Evolutionary conservation across 2,797 vertebrate genomes (phyloP), one percentile per base, ranked within the genome.

Genomic region (Amazona finschi): DNA sequence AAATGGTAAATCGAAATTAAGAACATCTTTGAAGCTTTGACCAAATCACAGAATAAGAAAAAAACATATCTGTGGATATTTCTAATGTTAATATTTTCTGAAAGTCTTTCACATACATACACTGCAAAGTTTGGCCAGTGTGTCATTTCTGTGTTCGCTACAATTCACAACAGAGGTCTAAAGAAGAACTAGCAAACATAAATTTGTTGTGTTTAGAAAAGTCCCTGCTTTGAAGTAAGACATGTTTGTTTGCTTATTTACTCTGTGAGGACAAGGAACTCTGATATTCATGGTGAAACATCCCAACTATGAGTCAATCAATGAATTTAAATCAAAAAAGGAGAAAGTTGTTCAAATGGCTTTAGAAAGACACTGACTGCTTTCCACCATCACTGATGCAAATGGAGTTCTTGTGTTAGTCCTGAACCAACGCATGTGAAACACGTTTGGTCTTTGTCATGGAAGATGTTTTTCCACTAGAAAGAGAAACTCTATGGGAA

Each of bases 101-200:
- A 1, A 17, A 31, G 4, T 22, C 9, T 87, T 93, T 66, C 20
- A 21, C 2, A 1, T n/a, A 49, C 0, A 0, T 31, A 1, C 1
- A 2, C 22, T 77, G 31, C n/a, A 73, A 47, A 76, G 3, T 15
- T 27, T 49, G 17, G 15, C 5, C 21, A 58, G 5, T 36, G 24
- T 16, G 21, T 31, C 4, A 62, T 52, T 80, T 44, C 15, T 65
- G 8, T 33, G 16, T 36, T 81, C 84, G 50, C 33, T 47, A 21
- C 33, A 46, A 7, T 33, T 41, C 24, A 33, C 25, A 67, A 17
- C 2, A 31, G 25, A 83, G 19, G 12, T 49, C 33, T 66, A 14
- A 79, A 69, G 77, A 53, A 64, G 2, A 31, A 39, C 30, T 52
- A 83, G 12, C 24, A 53, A n/a, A 62, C 36, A 12, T 36, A 31